phyloP scores from a whole-genome alignment of 2,797 vertebrate genomes.

The Fringilla coelebs region DNA sequence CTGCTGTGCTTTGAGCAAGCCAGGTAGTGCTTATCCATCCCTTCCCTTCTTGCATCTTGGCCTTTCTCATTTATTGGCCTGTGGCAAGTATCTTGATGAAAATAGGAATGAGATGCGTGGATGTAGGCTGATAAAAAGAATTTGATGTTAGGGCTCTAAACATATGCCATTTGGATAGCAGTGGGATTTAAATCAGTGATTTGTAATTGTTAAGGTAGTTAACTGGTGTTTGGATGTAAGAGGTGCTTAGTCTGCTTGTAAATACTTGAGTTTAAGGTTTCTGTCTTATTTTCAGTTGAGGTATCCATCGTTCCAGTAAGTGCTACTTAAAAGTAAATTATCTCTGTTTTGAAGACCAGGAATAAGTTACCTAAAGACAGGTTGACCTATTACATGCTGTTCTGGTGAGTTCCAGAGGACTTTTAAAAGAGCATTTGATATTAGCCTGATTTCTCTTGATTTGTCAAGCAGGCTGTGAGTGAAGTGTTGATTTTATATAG shows the following conservation, averaged over 20 bases:
- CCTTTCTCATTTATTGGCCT: not conserved
- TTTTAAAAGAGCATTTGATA: not conserved
- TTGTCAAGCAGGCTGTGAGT: not conserved
- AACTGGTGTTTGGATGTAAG: not conserved
- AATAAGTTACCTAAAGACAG: not conserved
- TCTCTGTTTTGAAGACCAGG: not conserved
- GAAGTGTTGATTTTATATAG: not conserved
- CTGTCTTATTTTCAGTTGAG: not conserved
- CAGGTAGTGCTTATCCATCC: not conserved
- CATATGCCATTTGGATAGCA: not conserved
- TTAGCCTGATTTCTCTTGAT: not conserved
- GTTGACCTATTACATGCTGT: not conserved
- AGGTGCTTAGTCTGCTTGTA: not conserved
- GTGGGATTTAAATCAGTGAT: not conserved
- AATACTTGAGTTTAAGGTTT: not conserved
- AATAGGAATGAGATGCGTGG: not conserved
- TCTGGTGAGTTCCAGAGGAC: not conserved
- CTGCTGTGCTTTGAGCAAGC: not conserved
- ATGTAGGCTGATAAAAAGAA: not conserved
- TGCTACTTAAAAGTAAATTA: not conserved
- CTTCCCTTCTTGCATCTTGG: not conserved
- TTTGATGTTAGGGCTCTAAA: not conserved
- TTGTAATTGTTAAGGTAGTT: not conserved
- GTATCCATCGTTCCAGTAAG: not conserved
- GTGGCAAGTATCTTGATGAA: not conserved